phyloP scores from a whole-genome alignment of 2,888 invertebrate genomes.

The Agonopterix heracliana region DNA sequence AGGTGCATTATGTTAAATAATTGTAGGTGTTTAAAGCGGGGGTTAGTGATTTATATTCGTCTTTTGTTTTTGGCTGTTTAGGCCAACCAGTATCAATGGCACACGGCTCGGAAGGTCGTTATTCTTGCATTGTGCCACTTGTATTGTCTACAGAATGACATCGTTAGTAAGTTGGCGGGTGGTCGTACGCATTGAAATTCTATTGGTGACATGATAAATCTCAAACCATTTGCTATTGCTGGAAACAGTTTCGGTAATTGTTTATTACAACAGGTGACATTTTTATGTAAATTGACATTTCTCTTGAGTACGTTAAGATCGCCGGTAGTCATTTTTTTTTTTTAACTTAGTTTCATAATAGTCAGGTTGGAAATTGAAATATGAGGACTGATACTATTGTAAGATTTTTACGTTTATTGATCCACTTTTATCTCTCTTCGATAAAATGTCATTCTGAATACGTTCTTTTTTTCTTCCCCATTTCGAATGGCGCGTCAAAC shows the following conservation, averaged over 20 bases:
- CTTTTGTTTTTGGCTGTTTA: constrained; percentile 74
- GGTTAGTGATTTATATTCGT: constrained; percentile 66
- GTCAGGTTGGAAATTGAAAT: neutral
- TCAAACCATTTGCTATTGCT: constrained; percentile 34
- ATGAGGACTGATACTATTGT: neutral
- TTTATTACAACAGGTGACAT: constrained; percentile 33
- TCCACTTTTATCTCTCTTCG: constrained; percentile 17
- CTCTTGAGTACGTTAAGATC: neutral
- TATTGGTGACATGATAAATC: constrained; percentile 67
- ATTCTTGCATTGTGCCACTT: constrained; percentile 67
- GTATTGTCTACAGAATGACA: constrained; percentile 68
- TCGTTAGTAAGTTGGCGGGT: constrained; percentile 73
- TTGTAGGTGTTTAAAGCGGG: constrained; percentile 6
- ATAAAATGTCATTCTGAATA: constrained; percentile 40
- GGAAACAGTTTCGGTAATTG: constrained; percentile 53
- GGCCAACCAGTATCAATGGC: constrained; percentile 60
- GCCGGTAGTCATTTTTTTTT: neutral
- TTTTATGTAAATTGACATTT: constrained; percentile 14
- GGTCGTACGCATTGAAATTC: constrained; percentile 69
- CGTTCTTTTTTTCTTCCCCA: constrained; percentile 31
- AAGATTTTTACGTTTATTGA: constrained; percentile 27
- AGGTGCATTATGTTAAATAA: constrained; percentile 22
- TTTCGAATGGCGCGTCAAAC: constrained; percentile 48
- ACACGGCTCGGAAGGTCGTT: constrained; percentile 62
- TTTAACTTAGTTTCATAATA: neutral